A percentile compares a stretch with the other conserved stretches of the same genome.
These are phyloP conservation scores for Smittia aterrima DNA, from an alignment of 2,888 invertebrate species.

Conservation along the genomic window DNA sequence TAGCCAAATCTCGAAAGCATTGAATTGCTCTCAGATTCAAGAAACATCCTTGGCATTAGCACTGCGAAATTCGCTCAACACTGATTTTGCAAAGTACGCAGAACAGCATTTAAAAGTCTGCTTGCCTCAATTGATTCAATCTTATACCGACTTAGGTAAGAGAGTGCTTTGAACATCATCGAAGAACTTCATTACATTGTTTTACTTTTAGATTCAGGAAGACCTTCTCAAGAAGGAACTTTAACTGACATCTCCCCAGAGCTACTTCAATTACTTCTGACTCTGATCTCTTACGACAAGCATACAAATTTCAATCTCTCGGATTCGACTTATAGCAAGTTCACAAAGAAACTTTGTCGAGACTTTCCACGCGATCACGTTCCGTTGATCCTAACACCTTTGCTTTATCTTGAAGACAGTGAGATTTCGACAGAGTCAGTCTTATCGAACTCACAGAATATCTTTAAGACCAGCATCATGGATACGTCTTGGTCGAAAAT, in stretches of 20 bases:
- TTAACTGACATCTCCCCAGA: conserved; percentile 89
- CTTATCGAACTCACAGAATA: conserved; percentile 63
- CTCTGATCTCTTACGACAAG: conserved; percentile 61
- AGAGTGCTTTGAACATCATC: conserved; percentile 37
- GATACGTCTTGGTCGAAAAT: conserved; percentile 82
- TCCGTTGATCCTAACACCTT: conserved; percentile 84
- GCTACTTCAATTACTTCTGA: conserved; percentile 78
- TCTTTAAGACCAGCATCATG: conserved; percentile 59
- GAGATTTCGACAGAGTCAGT: conserved; percentile 64
- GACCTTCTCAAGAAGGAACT: conserved; percentile 73
- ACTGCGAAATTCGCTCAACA: conserved; percentile 74
- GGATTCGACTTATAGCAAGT: conserved; percentile 72
- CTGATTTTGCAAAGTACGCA: conserved; percentile 72
- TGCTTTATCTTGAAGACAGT: conserved; percentile 78
- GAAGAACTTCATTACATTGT: neutral
- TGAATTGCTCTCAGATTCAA: conserved; percentile 78
- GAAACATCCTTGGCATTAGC: conserved; percentile 89
- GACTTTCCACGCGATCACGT: conserved; percentile 88
- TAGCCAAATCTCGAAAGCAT: conserved; percentile 77
- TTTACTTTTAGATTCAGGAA: conserved; percentile 60
- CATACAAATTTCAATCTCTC: conserved; percentile 64
- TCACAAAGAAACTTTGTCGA: conserved; percentile 75
- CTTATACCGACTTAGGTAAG: conserved; percentile 78
- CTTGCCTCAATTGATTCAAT: conserved; percentile 80
- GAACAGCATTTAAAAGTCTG: conserved; percentile 76